Percentiles rank a stretch among this genome's conserved stretches.
Evolutionary conservation across 35 echinoderm and acorn worm species (phyloP).

Genomic region (Ptychodera flava): DNA sequence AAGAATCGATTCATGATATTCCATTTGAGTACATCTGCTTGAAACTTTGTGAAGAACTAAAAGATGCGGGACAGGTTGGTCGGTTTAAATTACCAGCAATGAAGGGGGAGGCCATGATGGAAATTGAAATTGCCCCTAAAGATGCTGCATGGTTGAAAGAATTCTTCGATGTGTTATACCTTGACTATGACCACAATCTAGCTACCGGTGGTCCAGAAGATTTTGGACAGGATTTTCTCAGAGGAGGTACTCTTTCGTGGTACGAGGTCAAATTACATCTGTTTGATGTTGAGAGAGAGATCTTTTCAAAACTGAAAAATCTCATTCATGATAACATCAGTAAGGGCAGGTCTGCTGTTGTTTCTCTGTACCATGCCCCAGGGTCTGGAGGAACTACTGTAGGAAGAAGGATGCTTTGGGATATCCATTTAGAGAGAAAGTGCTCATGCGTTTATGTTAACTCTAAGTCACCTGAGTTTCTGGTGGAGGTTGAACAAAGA

Average conservation of each 20-base stretch:
- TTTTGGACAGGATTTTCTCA: constrained; percentile 12
- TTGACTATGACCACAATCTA: not conserved
- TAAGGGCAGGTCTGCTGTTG: constrained; percentile 4
- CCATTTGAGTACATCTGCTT: constrained; percentile 15
- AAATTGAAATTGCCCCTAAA: not conserved
- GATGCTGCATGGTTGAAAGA: constrained; percentile 22
- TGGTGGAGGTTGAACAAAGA: constrained; percentile 8
- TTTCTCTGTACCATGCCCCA: constrained; percentile 35
- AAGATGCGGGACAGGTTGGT: not conserved
- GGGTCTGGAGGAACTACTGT: constrained; percentile 40
- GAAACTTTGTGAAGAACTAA: not conserved
- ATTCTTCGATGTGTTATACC: constrained; percentile 30
- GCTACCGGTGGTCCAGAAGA: not conserved
- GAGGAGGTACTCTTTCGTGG: constrained; percentile 24
- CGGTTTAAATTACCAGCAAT: not conserved
- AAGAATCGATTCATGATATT: constrained; percentile 18
- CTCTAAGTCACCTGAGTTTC: not conserved
- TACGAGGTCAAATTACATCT: constrained; percentile 6
- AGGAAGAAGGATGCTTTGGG: constrained; percentile 31
- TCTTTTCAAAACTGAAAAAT: not conserved
- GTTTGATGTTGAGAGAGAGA: constrained; percentile 16
- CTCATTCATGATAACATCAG: not conserved
- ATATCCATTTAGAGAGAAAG: constrained; percentile 2
- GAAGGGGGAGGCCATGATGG: not conserved
- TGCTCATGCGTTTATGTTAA: constrained; percentile 29